Base-by-base conservation (phyloP, 35 echinoderm and acorn worm species). In the Anneissia japonica region DNA sequence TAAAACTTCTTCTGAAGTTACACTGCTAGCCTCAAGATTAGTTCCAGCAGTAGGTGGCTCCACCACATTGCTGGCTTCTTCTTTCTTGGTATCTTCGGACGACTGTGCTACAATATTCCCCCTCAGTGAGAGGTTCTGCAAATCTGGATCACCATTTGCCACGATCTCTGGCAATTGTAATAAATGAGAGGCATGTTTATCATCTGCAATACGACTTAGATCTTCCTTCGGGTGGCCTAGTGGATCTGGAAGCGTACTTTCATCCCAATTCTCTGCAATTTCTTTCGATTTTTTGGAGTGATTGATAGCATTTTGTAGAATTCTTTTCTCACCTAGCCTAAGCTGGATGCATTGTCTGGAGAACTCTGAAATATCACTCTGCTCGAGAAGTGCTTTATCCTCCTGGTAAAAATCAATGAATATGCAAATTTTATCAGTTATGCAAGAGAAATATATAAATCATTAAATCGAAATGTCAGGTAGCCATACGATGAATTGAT, bases 251-350 rank as follows among this genome's bases (percentile, higher is more conserved):
- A 64, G 51, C 19, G 51, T 64, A 64, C 38, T 81, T 14, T 81
- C 26, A 32, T 33, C 32, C 74, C 90, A 76, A 4, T 93, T 82
- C 46, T 93, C 86, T 0, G 82, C 84, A 43, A 17, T 39, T 16
- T 91, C 77, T 56, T 90, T 84, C 37, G 79, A 75, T 10, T 73
- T 30, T 73, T 82, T 83, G 30, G 85, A 84, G 74, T 91, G 84
- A 55, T 89, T 77, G 12, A 93, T 85, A 4, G 89, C 83, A 74
- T 93, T 91, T 30, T 93, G 72, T 26, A 98, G 76, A 31, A 93
- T 93, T 46, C 80, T 41, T 80, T 88, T 93, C 79, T 98, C 95
- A 23, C 51, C 80, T 36, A 91, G 80, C 4, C 55, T 37, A 32
- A 93, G 87, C 37, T 89, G 86, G 19, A 91, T 84, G 92, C 82